Evolutionary conservation across 2,113 vertebrate species (phyloP).

Genomic region (Panthera tigris): DNA sequence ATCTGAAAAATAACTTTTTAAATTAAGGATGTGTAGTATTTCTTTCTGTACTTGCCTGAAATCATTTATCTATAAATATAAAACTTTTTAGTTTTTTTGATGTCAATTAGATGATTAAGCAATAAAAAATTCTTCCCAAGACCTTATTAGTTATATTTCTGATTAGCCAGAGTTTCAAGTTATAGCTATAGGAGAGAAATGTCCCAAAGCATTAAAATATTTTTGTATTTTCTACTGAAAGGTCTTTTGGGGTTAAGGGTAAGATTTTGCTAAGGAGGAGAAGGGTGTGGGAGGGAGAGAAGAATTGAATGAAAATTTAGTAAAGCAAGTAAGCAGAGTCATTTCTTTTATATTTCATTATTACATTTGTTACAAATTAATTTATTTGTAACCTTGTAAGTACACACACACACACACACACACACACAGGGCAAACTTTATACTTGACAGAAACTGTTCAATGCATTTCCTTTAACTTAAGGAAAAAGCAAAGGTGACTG

Average conservation of each 20-base stretch:
- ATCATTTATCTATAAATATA: constrained; percentile 23
- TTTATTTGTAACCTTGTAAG: constrained; percentile 21
- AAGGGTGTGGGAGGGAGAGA: not conserved
- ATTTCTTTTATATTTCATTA: constrained; percentile 38
- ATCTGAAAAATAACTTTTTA: constrained; percentile 15
- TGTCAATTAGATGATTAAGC: constrained; percentile 17
- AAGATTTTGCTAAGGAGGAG: not conserved
- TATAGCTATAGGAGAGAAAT: not conserved
- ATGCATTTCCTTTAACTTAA: constrained; percentile 1
- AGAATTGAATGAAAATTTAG: constrained; percentile 41
- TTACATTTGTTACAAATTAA: constrained; percentile 24
- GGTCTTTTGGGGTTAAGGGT: not conserved
- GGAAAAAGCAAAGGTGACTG: not conserved
- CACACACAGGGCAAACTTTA: not conserved
- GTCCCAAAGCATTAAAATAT: not conserved
- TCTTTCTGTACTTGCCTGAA: constrained; percentile 2
- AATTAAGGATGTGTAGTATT: not conserved
- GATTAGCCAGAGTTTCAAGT: not conserved
- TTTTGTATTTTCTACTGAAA: not conserved
- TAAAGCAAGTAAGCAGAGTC: not conserved
- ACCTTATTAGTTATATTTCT: constrained; percentile 12
- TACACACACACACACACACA: not conserved
- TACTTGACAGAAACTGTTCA: not conserved
- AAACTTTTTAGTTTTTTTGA: constrained; percentile 23
- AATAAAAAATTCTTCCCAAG: not conserved